These are phyloP conservation scores for Drosophila infuscata DNA, from an alignment of 2,888 invertebrate species.

Conservation along the genomic window DNA sequence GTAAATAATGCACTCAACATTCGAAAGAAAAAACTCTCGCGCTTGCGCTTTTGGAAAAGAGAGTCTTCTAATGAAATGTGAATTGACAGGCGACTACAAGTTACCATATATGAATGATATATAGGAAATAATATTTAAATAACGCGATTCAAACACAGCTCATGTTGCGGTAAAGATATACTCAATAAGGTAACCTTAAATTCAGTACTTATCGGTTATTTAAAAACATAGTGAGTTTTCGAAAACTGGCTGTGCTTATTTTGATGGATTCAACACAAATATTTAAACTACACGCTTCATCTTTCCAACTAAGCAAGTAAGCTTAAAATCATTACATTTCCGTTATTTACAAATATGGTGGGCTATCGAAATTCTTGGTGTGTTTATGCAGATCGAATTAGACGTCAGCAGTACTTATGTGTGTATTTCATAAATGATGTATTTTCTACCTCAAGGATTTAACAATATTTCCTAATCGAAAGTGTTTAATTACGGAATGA, in stretches of 20 bases:
- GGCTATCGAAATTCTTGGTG: not conserved
- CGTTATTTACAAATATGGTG: not conserved
- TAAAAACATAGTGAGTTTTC: not conserved
- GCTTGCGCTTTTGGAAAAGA: conserved; percentile 32
- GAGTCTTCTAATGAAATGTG: not conserved
- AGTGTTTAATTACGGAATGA: no score
- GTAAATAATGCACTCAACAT: conserved; percentile 34
- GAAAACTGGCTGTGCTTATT: not conserved
- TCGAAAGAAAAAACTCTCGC: conserved; percentile 18
- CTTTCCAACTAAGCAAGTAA: not conserved
- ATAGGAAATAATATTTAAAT: not conserved
- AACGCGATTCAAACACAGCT: not conserved
- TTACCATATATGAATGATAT: not conserved
- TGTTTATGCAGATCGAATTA: not conserved
- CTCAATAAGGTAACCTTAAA: not conserved
- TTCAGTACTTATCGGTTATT: not conserved
- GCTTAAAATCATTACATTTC: not conserved
- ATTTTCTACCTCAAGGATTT: not conserved
- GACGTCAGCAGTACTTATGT: no score
- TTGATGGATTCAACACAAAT: not conserved
- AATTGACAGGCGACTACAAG: not conserved
- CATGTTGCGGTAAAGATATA: not conserved
- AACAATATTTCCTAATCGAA: not conserved
- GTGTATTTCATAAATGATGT: no score
- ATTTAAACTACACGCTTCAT: not conserved